Evolutionary conservation across 2,113 vertebrate genomes (phyloP), one percentile per base, ranked within the genome.

Genomic region (Okapia johnstoni): DNA sequence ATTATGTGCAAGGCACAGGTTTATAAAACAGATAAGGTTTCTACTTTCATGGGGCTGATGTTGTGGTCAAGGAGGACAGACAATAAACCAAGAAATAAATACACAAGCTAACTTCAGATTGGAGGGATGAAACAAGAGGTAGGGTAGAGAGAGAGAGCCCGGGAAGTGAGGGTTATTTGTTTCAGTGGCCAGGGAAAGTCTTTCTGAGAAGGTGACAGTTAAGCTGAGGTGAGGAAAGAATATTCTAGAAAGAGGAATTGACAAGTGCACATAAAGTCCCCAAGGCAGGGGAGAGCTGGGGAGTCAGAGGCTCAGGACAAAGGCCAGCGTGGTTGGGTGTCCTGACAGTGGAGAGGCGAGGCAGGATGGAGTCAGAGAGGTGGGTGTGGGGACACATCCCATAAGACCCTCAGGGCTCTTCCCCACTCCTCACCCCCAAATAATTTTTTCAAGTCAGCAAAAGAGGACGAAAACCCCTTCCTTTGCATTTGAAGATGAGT

Each of bases 221-320:
- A 93, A 85, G 19, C 6, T 30, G 33, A 96, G 79, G 36, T 87
- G 19, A 84, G 9, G 33, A 12, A 61, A 95, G 48, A 86, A 14
- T 33, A 85, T 70, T 97, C 36, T 60, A 79, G 92, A 94, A 87
- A 89, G 63, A 61, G 5, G 7, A 30, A 12, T 16, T 89, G 55
- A 33, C 70, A 86, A 14, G 3, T n/a, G 10, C 63, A 73, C 36
- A 13, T 73, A 36, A 60, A 90, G 46, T 8, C 36, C 33, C 33
- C 30, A 36, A 50, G 16, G 14, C 23, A 73, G 50, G 26, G 8
- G 73, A 60, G n/a, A 87, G 19, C 21, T n/a, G 36, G 55, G 25
- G 46, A 79, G 4, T 86, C 36, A 36, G 58, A 92, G 60, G 33
- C 33, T 70, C 55, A 92, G n/a, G n/a, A 57, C 5, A 10, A 61